phyloP scores from a whole-genome alignment of 2,113 vertebrate genomes.

The Galbula dea region DNA sequence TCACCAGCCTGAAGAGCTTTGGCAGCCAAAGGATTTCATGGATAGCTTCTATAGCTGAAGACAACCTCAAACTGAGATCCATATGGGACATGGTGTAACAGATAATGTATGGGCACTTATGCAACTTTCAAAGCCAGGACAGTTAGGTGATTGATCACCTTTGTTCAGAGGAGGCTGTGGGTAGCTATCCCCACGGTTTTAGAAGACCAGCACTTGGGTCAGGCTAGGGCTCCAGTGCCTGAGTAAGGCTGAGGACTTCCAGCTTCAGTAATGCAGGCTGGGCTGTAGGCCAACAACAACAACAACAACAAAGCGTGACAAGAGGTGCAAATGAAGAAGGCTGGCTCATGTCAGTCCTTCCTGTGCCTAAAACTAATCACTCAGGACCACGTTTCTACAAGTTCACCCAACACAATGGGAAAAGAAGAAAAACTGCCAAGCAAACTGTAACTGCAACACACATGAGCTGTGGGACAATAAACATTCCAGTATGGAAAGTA shows the following conservation, averaged over 20 bases:
- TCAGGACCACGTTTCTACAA: background rate
- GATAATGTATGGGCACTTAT: background rate
- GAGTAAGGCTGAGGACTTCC: background rate
- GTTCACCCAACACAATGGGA: conserved; percentile 13
- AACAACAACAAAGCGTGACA: background rate
- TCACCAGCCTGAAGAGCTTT: background rate
- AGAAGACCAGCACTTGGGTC: background rate
- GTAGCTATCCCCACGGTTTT: background rate
- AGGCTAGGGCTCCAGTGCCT: background rate
- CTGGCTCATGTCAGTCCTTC: background rate
- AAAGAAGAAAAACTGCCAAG: conserved; percentile 31
- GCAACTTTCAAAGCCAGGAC: background rate
- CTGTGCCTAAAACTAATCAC: background rate
- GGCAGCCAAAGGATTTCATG: background rate
- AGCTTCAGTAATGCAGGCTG: background rate
- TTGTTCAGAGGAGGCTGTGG: background rate
- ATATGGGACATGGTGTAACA: background rate
- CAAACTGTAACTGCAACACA: conserved; percentile 30
- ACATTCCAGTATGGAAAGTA: conserved; percentile 48
- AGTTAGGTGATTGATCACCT: background rate
- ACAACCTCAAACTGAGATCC: background rate
- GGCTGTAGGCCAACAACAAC: background rate
- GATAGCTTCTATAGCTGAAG: background rate
- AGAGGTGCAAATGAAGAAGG: conserved; percentile 7
- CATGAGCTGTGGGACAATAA: conserved; percentile 29